A percentile compares a stretch with the other conserved stretches of the same genome.
phyloP scores from a whole-genome alignment of 2,888 invertebrate species.

The Tromatobia lineatoria region DNA sequence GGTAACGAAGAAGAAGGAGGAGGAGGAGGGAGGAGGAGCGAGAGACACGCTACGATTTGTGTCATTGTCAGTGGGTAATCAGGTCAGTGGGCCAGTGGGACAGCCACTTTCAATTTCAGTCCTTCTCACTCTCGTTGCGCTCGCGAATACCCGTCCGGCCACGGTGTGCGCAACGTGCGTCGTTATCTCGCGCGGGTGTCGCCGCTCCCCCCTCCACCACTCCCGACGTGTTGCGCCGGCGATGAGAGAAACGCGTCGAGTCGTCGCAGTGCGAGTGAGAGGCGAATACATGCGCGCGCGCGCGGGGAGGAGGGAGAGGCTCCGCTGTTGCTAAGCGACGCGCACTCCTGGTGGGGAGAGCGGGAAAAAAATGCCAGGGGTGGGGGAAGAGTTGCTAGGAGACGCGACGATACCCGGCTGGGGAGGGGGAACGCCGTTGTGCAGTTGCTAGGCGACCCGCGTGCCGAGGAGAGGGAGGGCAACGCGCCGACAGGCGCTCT shows the following conservation, averaged over 20 bases:
- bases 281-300: background rate
- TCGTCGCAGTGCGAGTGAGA: conserved; percentile 26
- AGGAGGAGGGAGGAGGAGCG: conserved; percentile 82
- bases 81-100: conserved; percentile 90
- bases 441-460: conserved; percentile 50
- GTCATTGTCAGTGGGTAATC: conserved; percentile 88
- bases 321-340: conserved; percentile 41
- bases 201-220: conserved; percentile 36
- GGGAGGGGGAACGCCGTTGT: conserved; percentile 34
- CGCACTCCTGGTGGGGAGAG: conserved; percentile 20
- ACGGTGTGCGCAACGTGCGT: conserved; percentile 75
- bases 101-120: conserved; percentile 85
- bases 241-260: conserved; percentile 44
- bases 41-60: conserved; percentile 85
- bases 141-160: conserved; percentile 66
- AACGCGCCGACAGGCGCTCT: conserved; percentile 5
- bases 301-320: conserved; percentile 21
- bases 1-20: conserved; percentile 66
- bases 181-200: conserved; percentile 75
- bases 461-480: conserved; percentile 1
- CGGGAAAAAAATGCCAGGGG: background rate
- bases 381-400: conserved; percentile 51
- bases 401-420: conserved; percentile 31
- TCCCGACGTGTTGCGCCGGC: background rate
- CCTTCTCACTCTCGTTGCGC: conserved; percentile 76